Conservation (phyloP, 2,113 vertebrate species). For the Bostrychus sinensis region DNA sequence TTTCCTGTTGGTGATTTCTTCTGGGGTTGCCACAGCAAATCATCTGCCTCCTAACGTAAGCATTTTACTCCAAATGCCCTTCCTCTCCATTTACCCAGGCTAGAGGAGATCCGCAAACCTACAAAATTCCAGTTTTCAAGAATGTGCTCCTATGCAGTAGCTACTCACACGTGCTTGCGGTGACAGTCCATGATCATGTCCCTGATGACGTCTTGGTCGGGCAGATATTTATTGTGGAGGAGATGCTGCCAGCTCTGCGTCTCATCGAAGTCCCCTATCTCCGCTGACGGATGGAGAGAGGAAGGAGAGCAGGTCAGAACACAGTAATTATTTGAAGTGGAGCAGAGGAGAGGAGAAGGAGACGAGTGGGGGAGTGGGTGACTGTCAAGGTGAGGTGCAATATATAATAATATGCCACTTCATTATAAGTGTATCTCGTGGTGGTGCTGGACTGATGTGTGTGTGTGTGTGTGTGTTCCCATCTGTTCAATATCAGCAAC, state of each 20-base stretch:
- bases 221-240: constrained; percentile 93
- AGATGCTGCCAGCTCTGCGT: constrained; percentile 90
- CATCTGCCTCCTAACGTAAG: too few species aligned
- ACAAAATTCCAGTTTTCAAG: not conserved
- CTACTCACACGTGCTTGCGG: constrained; percentile 70
- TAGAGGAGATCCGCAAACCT: too few species aligned
- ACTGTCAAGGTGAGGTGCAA: not conserved
- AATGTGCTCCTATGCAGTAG: not conserved
- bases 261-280: constrained; percentile 96
- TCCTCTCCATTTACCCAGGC: too few species aligned
- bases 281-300: constrained; percentile 75
- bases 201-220: constrained; percentile 91
- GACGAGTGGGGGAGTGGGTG: not conserved
- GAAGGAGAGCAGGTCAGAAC: not conserved
- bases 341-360: not conserved
- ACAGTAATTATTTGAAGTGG: constrained; percentile 17
- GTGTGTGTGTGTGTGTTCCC: constrained; percentile 1
- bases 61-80: too few species aligned
- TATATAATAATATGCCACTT: too few species aligned
- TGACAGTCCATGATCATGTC: constrained; percentile 88
- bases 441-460: constrained; percentile 13
- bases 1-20: too few species aligned
- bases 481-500: constrained; percentile 31
- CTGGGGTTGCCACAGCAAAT: too few species aligned
- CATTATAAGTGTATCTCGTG: not conserved